Conservation (phyloP, 2,113 vertebrate species). For the Callorhinus ursinus region DNA sequence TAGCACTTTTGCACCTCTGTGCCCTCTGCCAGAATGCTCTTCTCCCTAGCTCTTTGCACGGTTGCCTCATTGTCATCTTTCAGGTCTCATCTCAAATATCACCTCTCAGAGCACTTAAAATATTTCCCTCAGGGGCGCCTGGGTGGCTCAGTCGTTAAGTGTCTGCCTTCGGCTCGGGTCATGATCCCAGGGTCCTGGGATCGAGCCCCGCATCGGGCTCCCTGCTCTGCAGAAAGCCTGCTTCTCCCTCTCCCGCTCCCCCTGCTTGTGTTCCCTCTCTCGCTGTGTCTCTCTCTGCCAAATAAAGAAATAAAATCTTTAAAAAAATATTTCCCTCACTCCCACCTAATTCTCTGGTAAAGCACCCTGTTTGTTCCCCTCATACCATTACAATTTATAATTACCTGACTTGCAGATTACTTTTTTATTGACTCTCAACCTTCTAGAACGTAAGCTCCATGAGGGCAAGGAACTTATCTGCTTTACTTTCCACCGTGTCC, state of each 20-base stretch:
- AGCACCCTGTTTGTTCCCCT: neutral
- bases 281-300: no score
- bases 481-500: neutral
- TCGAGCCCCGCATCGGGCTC: no score
- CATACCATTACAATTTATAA: neutral
- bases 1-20: neutral
- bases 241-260: no score
- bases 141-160: no score
- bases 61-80: neutral
- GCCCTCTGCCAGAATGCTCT: neutral
- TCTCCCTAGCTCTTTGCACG: neutral
- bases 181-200: no score
- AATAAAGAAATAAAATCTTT: no score
- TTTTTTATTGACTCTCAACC: neutral
- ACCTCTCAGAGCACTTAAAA: constrained; percentile 2
- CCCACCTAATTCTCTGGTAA: neutral
- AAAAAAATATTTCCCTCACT: neutral
- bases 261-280: no score
- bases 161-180: no score
- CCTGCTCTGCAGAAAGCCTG: no score
- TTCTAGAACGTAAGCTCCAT: neutral
- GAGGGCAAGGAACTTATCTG: neutral
- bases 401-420: neutral
- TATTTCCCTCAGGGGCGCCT: neutral
- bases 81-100: neutral